Conservation (phyloP, 2,797 vertebrate species). For the Darevskia mixta region DNA sequence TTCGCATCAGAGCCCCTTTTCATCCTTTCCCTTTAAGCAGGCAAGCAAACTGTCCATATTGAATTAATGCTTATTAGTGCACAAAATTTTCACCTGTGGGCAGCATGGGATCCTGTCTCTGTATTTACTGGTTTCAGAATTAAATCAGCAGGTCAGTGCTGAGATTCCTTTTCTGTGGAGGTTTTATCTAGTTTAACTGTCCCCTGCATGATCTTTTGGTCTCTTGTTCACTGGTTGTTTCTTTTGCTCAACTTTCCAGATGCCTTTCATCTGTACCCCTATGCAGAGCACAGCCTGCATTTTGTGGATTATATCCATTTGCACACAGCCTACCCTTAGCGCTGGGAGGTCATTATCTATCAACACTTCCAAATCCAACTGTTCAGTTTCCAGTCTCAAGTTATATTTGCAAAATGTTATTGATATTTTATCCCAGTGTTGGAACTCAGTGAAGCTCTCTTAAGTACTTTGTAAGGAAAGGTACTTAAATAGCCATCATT, state of each 20-base stretch:
- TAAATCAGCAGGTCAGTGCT: slow-evolving; percentile 30
- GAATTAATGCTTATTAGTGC: not conserved
- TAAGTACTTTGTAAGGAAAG: slow-evolving; percentile 50
- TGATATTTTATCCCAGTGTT: slow-evolving; percentile 52
- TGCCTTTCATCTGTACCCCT: slow-evolving; percentile 32
- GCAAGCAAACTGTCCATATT: slow-evolving; percentile 5
- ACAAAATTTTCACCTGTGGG: slow-evolving; percentile 5
- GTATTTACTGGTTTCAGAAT: not conserved
- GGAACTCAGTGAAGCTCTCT: slow-evolving; percentile 32
- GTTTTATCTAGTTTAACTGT: not conserved
- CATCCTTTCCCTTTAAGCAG: not conserved
- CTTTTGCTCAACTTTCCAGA: slow-evolving; percentile 25
- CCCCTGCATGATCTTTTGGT: not conserved
- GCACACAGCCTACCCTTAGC: slow-evolving; percentile 27
- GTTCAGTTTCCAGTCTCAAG: slow-evolving; percentile 31
- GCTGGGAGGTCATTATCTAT: slow-evolving; percentile 47
- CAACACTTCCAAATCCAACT: slow-evolving; percentile 48
- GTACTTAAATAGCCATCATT: slow-evolving; percentile 19
- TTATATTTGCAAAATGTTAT: slow-evolving; percentile 51
- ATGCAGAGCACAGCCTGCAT: slow-evolving; percentile 27
- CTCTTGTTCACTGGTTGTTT: slow-evolving; percentile 27
- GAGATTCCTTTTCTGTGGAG: slow-evolving; percentile 20
- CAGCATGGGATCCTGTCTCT: not conserved
- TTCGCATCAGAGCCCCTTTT: not conserved
- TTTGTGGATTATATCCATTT: slow-evolving; percentile 39